phyloP scores from a whole-genome alignment of 2,797 vertebrate genomes.

The Mallotus villosus region DNA sequence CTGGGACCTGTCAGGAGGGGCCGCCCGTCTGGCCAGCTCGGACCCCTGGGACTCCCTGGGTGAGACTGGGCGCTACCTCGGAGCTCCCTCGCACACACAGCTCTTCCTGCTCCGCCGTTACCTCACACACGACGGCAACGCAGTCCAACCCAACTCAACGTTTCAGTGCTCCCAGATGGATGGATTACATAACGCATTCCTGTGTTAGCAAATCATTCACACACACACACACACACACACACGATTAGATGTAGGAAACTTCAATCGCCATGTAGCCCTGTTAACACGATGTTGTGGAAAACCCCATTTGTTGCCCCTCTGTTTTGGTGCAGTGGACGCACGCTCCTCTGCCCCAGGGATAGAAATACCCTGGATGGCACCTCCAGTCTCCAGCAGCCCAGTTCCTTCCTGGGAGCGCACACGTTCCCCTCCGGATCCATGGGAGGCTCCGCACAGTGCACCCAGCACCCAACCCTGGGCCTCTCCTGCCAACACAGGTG shows the following conservation, averaged over 20 bases:
- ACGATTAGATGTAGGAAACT: neutral
- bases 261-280: neutral
- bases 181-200: neutral
- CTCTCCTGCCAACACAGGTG: conserved; percentile 60
- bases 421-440: conserved; percentile 57
- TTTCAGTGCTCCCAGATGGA: neutral
- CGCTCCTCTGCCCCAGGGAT: conserved; percentile 30
- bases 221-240: neutral
- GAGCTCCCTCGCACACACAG: neutral
- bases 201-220: neutral
- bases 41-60: conserved; percentile 77
- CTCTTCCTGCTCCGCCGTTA: neutral
- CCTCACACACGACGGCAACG: conserved; percentile 5
- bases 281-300: neutral
- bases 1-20: conserved; percentile 71
- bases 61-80: conserved; percentile 43
- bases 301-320: conserved; percentile 11
- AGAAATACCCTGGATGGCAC: conserved; percentile 69
- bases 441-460: conserved; percentile 60
- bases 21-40: conserved; percentile 35
- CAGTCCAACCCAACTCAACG: neutral
- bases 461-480: conserved; percentile 19
- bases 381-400: conserved; percentile 59
- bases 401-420: conserved; percentile 68
- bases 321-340: conserved; percentile 50